Evolutionary conservation across 1,140 invertebrate species (phyloP).

Genomic region (Caenorhabditis latens): DNA sequence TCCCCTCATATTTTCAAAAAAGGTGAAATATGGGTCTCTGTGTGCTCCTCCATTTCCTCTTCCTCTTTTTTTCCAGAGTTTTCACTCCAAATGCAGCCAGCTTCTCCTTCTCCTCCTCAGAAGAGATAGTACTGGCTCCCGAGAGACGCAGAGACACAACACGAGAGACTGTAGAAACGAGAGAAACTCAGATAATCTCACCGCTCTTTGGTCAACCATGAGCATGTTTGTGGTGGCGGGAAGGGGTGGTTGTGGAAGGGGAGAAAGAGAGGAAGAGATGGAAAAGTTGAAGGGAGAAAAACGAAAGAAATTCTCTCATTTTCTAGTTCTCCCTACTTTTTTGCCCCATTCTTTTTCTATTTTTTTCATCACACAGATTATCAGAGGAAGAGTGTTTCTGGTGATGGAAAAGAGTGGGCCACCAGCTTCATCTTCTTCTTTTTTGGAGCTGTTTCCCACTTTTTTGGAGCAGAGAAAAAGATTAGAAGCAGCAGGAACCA

Average conservation of each 20-base stretch:
- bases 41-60: neutral
- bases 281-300: too few species aligned
- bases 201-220: conserved; percentile 9
- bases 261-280: neutral
- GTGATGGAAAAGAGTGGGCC: neutral
- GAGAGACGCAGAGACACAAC: conserved; percentile 10
- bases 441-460: too few species aligned
- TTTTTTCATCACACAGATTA: too few species aligned
- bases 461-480: too few species aligned
- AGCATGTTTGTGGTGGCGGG: neutral
- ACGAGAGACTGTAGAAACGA: neutral
- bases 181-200: neutral
- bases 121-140: neutral
- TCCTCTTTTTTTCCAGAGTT: neutral
- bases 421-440: too few species aligned
- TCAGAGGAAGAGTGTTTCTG: neutral
- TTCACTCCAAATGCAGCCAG: neutral
- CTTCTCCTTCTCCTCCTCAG: neutral
- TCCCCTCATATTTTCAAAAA: neutral
- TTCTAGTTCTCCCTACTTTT: neutral
- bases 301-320: neutral
- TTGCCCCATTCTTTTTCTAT: too few species aligned
- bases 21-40: neutral
- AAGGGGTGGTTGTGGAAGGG: neutral
- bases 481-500: too few species aligned